phyloP scores from a whole-genome alignment of 2,113 vertebrate genomes.

The Eclectus roratus region DNA sequence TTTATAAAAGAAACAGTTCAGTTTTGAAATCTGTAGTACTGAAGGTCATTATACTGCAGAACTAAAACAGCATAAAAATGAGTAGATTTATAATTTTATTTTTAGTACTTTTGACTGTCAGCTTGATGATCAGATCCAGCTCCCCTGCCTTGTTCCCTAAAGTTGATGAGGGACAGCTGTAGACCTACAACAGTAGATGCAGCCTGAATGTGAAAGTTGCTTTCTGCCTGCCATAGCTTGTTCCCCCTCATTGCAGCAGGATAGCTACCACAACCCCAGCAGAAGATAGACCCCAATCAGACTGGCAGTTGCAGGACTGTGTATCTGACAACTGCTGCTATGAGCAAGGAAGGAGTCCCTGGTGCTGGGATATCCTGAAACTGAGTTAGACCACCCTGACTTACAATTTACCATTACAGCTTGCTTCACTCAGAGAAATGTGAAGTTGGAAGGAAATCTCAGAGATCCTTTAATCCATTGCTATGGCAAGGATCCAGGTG shows the following conservation, averaged over 20 bases:
- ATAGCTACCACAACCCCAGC: neutral
- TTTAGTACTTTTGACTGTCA: neutral
- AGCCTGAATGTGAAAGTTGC: neutral
- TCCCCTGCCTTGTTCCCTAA: neutral
- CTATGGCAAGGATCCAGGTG: neutral
- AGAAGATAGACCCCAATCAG: neutral
- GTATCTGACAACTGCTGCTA: neutral
- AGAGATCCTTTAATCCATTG: neutral
- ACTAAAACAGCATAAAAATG: neutral
- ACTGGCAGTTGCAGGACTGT: neutral
- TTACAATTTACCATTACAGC: neutral
- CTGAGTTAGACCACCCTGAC: neutral
- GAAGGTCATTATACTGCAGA: neutral
- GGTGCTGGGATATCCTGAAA: neutral
- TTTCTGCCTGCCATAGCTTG: neutral
- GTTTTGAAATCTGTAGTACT: neutral
- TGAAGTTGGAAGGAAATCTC: neutral
- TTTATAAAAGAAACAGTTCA: neutral
- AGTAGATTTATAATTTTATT: neutral
- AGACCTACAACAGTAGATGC: neutral
- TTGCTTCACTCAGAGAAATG: neutral
- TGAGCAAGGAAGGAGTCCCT: neutral
- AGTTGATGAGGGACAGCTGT: neutral
- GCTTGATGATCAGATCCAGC: neutral
- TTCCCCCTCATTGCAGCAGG: neutral